Evolutionary conservation across 2,113 vertebrate species (phyloP).

Genomic region (Paramormyrops kingsleyae): DNA sequence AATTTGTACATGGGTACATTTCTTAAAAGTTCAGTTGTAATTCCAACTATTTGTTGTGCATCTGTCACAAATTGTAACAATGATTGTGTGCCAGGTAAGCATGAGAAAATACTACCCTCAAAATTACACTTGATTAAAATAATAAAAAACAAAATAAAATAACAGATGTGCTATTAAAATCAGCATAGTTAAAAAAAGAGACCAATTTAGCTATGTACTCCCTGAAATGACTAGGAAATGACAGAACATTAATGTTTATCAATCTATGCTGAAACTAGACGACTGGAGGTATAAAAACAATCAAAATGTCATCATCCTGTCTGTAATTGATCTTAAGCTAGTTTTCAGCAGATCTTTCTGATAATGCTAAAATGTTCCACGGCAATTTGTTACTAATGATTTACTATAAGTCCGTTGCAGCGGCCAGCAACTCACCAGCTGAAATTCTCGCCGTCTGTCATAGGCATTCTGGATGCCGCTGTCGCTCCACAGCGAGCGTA

Average conservation of each 20-base stretch:
- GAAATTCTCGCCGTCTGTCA: slow-evolving; percentile 90
- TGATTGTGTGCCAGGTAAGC: background rate
- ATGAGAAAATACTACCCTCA: background rate
- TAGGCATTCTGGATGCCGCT: slow-evolving; percentile 88
- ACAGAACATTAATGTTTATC: background rate
- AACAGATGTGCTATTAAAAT: background rate
- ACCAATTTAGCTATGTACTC: background rate
- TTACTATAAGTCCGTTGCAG: background rate
- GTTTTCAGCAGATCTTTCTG: background rate
- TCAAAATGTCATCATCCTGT: background rate
- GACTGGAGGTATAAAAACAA: background rate
- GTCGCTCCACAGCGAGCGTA: slow-evolving; percentile 80
- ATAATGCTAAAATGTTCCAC: background rate
- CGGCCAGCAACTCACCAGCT: slow-evolving; percentile 73
- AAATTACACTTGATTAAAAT: background rate
- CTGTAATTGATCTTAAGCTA: background rate
- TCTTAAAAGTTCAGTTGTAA: background rate
- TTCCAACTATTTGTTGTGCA: background rate
- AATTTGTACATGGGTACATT: background rate
- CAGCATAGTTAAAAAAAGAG: background rate
- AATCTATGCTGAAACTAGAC: background rate
- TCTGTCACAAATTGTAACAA: background rate
- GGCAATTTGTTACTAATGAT: background rate
- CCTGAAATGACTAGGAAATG: background rate
- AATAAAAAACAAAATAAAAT: background rate